Percentiles rank a stretch among this genome's conserved stretches.
Conservation (phyloP, 1,140 invertebrate species). For the Notospermus geniculatus region DNA sequence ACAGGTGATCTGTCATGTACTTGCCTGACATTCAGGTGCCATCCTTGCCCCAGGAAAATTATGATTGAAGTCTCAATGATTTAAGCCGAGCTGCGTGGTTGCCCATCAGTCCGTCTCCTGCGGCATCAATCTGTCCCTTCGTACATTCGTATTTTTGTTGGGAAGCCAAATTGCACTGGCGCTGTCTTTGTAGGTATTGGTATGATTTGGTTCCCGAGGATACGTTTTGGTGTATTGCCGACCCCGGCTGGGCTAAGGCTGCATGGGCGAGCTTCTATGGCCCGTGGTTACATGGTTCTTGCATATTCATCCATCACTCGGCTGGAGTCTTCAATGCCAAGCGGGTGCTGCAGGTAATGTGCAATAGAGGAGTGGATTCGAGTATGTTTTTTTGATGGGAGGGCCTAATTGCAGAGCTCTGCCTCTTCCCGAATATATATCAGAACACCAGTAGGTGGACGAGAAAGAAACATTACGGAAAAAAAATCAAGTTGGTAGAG, state of each 20-base stretch:
- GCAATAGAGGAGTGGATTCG: not conserved
- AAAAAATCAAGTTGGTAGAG: not conserved
- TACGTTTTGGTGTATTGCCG: slow-evolving; percentile 57
- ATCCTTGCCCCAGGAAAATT: not conserved
- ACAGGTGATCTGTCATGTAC: not conserved
- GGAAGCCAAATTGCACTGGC: not conserved
- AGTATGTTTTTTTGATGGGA: not conserved
- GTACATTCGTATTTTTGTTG: not conserved
- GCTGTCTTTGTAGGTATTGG: slow-evolving; percentile 41
- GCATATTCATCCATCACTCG: slow-evolving; percentile 55
- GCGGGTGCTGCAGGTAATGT: slow-evolving; percentile 38
- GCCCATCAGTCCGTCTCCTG: not conserved
- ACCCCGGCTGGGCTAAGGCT: slow-evolving; percentile 60
- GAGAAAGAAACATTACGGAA: not conserved
- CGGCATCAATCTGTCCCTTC: not conserved
- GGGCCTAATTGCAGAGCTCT: not conserved
- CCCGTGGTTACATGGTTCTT: slow-evolving; percentile 54
- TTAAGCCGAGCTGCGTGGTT: not conserved
- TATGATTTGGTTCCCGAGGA: slow-evolving; percentile 42
- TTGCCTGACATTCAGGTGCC: not conserved
- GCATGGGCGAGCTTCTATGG: slow-evolving; percentile 56
- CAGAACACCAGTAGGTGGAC: not conserved
- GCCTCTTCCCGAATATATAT: not conserved
- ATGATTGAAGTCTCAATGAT: not conserved
- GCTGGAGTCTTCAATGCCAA: slow-evolving; percentile 43